These are phyloP conservation scores for Sebastes dallii DNA, from an alignment of 2,797 vertebrate species.

Conservation along the genomic window DNA sequence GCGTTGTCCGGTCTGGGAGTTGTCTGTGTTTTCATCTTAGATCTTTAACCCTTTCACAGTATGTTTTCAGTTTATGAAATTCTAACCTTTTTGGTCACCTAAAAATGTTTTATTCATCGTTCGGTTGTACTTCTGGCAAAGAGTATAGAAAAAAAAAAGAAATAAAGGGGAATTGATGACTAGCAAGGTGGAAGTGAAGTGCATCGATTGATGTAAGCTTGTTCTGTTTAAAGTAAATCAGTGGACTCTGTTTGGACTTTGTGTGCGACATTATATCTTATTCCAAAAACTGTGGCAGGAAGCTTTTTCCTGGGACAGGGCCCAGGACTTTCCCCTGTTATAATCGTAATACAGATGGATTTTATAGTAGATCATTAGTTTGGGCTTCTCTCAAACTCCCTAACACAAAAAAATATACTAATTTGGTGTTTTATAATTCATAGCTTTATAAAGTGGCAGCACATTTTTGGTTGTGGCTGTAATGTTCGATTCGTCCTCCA, in stretches of 20 bases:
- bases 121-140: too few species aligned
- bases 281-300: background rate
- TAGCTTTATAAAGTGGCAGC: background rate
- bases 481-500: background rate
- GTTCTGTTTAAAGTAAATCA: background rate
- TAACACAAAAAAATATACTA: background rate
- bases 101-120: too few species aligned
- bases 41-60: too few species aligned
- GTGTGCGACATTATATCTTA: background rate
- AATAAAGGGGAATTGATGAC: background rate
- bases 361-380: background rate
- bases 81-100: too few species aligned
- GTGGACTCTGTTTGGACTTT: background rate
- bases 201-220: background rate
- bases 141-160: background rate
- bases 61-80: too few species aligned
- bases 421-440: background rate
- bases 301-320: background rate
- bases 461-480: constrained; percentile 11
- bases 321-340: background rate
- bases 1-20: too few species aligned
- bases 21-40: too few species aligned
- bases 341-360: constrained; percentile 1
- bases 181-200: background rate
- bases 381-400: background rate